Conservation (phyloP, 2,888 invertebrate species). For the Pteria penguin region DNA sequence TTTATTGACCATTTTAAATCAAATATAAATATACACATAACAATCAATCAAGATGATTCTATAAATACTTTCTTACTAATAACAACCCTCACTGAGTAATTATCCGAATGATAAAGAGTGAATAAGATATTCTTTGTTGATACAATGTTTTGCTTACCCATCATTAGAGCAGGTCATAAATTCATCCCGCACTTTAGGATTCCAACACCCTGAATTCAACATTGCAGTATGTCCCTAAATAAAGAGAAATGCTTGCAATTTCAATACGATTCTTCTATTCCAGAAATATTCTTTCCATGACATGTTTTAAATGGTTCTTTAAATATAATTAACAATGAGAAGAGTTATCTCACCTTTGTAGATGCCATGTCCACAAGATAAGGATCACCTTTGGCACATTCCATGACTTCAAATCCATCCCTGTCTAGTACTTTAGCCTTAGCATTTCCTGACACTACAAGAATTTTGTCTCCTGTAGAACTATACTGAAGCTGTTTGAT, state of each 20-base stretch:
- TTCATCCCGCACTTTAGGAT: slow-evolving; percentile 93
- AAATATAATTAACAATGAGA: no score
- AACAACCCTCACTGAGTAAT: no score
- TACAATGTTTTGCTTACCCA: slow-evolving; percentile 83
- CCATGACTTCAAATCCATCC: slow-evolving; percentile 95
- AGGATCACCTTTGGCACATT: slow-evolving; percentile 96
- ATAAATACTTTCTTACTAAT: no score
- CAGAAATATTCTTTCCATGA: no score
- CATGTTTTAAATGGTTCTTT: no score
- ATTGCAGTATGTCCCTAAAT: slow-evolving; percentile 92
- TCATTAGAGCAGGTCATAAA: slow-evolving; percentile 97
- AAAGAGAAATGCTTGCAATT: no score
- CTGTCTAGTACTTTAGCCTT: slow-evolving; percentile 93
- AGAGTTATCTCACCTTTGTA: slow-evolving; percentile 73
- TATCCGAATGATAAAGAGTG: neutral
- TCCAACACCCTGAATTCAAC: slow-evolving; percentile 94
- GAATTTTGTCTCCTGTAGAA: slow-evolving; percentile 93
- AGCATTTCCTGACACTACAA: slow-evolving; percentile 93
- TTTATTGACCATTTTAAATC: no score
- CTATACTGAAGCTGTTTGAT: slow-evolving; percentile 95
- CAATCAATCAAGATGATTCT: no score
- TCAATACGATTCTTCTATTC: no score
- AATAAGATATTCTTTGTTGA: neutral
- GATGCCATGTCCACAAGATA: slow-evolving; percentile 89
- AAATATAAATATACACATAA: no score